Evolutionary conservation across 2,888 invertebrate genomes (phyloP).

Genomic region (Spodoptera picta): DNA sequence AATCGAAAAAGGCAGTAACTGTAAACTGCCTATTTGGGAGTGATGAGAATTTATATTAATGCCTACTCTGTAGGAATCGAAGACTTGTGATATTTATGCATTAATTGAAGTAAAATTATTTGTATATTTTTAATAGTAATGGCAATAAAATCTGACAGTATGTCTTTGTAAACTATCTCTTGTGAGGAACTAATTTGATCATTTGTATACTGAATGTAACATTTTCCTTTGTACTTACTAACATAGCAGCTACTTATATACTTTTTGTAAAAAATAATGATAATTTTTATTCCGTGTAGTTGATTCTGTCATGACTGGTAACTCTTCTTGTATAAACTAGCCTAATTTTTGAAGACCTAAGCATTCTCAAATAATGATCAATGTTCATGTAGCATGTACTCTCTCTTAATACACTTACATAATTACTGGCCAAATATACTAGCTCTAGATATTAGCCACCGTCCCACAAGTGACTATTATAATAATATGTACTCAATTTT

Average conservation of each 20-base stretch:
- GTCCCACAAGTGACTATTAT: constrained; percentile 49
- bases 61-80: constrained; percentile 47
- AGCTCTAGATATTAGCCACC: constrained; percentile 41
- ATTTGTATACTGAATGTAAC: constrained; percentile 12
- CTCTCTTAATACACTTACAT: constrained; percentile 14
- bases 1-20: constrained; percentile 23
- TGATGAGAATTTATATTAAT: constrained; percentile 41
- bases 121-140: constrained; percentile 47
- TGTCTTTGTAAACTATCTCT: constrained; percentile 20
- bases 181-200: constrained; percentile 6
- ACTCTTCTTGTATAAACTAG: constrained; percentile 57
- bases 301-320: too few relatives aligned
- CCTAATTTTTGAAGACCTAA: constrained; percentile 46
- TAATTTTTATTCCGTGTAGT: too few relatives aligned
- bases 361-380: constrained; percentile 40
- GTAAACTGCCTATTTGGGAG: constrained; percentile 28
- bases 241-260: constrained; percentile 40
- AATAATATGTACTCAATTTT: constrained; percentile 38
- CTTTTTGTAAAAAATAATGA: constrained; percentile 54
- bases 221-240: constrained; percentile 26
- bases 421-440: constrained; percentile 39
- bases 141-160: constrained; percentile 39
- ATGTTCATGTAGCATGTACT: constrained; percentile 37
- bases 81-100: constrained; percentile 57
- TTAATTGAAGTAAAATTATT: constrained; percentile 56